These are phyloP conservation scores for Xerus inauris DNA, from an alignment of 2,113 vertebrate genomes.

Conservation along the genomic window DNA sequence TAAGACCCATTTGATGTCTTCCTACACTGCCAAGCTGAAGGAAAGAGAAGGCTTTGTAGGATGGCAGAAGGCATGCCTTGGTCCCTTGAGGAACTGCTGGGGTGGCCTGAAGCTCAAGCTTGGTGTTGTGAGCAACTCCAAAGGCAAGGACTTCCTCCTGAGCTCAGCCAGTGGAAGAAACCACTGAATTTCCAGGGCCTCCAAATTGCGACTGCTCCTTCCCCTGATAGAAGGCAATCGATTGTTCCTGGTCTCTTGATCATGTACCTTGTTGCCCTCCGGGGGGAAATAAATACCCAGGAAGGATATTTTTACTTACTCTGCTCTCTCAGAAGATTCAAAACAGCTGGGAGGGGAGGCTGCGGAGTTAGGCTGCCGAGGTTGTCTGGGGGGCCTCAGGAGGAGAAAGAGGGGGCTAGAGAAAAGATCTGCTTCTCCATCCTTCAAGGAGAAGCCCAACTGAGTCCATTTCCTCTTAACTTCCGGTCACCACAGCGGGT, in stretches of 20 bases:
- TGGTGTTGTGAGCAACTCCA: fast-evolving
- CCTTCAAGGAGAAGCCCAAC: neutral
- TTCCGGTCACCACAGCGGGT: conserved; percentile 63
- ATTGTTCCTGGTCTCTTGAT: neutral
- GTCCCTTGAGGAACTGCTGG: neutral
- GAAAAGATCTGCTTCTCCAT: neutral
- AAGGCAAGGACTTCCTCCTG: neutral
- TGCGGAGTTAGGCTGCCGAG: neutral
- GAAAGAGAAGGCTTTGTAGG: neutral
- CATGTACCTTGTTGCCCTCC: neutral
- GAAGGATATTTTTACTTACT: conserved; percentile 16
- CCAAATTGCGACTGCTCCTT: neutral
- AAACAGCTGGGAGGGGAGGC: conserved; percentile 6
- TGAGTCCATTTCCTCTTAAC: conserved; percentile 69
- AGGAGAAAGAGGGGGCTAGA: neutral
- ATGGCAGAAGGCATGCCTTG: neutral
- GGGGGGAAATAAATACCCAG: neutral
- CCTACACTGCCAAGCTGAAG: neutral
- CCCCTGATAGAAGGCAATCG: neutral
- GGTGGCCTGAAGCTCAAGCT: neutral
- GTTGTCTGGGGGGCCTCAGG: neutral
- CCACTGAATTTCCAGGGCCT: fast-evolving
- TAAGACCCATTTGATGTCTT: neutral
- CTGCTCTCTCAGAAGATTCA: conserved; percentile 9
- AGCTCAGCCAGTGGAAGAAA: neutral